These are phyloP conservation scores for Psilopogon haemacephalus DNA, from an alignment of 2,113 vertebrate genomes.

Conservation along the genomic window DNA sequence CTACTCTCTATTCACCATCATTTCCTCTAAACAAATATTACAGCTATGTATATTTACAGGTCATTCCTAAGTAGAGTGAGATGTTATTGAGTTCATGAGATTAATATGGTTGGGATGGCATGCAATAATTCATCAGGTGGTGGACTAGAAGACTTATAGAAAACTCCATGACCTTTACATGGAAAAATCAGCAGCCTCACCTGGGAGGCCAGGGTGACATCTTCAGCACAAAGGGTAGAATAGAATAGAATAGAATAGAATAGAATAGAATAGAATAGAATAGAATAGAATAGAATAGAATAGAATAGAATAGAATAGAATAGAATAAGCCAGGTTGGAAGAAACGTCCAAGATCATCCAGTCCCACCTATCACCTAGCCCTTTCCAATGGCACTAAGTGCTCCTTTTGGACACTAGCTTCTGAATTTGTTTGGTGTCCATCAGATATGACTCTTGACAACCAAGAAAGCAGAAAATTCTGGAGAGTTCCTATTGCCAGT, in stretches of 20 bases:
- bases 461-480: neutral
- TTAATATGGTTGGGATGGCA: neutral
- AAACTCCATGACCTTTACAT: neutral
- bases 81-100: neutral
- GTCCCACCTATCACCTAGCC: too few species aligned
- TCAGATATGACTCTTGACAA: neutral
- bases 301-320: too few species aligned
- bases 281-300: too few species aligned
- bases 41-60: neutral
- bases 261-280: too few species aligned
- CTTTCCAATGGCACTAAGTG: too few species aligned
- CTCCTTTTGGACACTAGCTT: neutral
- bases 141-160: neutral
- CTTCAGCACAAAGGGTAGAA: neutral
- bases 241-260: too few species aligned
- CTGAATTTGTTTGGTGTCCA: neutral
- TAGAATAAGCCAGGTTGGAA: too few species aligned
- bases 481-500: neutral
- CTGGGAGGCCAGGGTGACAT: neutral
- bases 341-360: too few species aligned
- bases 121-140: neutral
- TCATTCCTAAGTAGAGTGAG: neutral
- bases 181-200: neutral
- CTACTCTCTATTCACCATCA: neutral
- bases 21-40: neutral